Conservation (phyloP, 2,888 invertebrate genomes). For the Ypsolopha scabrella region DNA sequence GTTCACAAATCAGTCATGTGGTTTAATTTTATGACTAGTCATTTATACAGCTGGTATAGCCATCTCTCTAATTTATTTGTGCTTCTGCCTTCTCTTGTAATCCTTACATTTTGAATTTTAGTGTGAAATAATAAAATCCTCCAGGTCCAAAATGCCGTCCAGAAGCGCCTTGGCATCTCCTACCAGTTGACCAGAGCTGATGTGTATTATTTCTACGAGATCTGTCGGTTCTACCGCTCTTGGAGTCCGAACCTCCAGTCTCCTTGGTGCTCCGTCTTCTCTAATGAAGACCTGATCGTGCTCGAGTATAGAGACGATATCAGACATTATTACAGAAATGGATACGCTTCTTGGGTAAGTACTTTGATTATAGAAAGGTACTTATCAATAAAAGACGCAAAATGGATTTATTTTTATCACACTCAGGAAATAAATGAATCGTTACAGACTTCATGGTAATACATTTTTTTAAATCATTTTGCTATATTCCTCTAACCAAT, state of each 20-base stretch:
- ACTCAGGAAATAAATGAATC: no score
- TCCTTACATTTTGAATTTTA: no score
- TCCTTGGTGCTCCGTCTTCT: constrained; percentile 83
- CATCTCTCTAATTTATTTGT: no score
- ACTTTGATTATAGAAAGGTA: constrained; percentile 28
- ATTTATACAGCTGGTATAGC: no score
- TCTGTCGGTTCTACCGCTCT: constrained; percentile 83
- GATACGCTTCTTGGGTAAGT: constrained; percentile 46
- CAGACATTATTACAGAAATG: constrained; percentile 75
- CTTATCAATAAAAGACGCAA: not conserved
- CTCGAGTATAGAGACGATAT: constrained; percentile 84
- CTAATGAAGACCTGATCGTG: constrained; percentile 73
- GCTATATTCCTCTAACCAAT: no score
- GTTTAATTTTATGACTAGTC: no score
- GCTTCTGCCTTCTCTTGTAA: no score
- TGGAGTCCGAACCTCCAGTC: constrained; percentile 59
- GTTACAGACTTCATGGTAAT: no score
- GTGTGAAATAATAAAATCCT: not conserved
- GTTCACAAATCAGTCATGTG: no score
- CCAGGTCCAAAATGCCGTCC: constrained; percentile 54
- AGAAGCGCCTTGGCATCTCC: constrained; percentile 58
- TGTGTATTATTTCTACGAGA: constrained; percentile 77
- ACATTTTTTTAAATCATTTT: no score
- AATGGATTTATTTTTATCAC: no score
- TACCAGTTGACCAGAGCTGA: constrained; percentile 36